phyloP scores from a whole-genome alignment of 2,113 vertebrate species.

The Macrotis lagotis region DNA sequence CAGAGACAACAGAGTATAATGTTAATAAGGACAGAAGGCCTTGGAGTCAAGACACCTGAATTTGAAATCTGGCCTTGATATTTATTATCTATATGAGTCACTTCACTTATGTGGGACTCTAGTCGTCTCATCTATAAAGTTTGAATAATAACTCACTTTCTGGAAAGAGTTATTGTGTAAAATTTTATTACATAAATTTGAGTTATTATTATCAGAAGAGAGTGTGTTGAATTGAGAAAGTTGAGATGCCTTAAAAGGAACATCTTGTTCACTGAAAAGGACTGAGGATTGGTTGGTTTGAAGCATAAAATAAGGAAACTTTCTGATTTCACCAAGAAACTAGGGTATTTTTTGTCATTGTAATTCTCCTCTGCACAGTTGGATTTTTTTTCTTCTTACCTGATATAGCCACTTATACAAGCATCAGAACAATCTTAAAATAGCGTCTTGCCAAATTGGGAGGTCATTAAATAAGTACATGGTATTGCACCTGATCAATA shows the following conservation, averaged over 20 bases:
- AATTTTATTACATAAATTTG: background rate
- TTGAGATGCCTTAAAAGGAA: constrained; percentile 11
- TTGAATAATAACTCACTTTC: background rate
- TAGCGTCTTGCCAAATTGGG: constrained; percentile 47
- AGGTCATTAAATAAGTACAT: constrained; percentile 43
- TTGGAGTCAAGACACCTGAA: background rate
- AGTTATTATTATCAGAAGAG: constrained; percentile 6
- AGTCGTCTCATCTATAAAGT: background rate
- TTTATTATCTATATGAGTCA: background rate
- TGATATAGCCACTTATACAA: constrained; percentile 41
- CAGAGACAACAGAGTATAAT: background rate
- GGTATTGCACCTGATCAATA: constrained; percentile 46
- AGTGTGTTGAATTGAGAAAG: background rate
- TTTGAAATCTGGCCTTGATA: background rate
- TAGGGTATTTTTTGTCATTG: background rate
- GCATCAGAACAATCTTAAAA: constrained; percentile 50
- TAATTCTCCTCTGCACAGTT: background rate
- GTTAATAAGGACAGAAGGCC: background rate
- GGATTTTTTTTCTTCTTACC: background rate
- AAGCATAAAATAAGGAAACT: background rate
- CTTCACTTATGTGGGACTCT: background rate
- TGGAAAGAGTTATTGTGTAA: background rate
- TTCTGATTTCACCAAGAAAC: background rate
- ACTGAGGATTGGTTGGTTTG: background rate
- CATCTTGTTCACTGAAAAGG: background rate